Evolutionary conservation across 1,140 invertebrate species (phyloP), one percentile per base, ranked within the genome.

Genomic region (Heterodera carotae): DNA sequence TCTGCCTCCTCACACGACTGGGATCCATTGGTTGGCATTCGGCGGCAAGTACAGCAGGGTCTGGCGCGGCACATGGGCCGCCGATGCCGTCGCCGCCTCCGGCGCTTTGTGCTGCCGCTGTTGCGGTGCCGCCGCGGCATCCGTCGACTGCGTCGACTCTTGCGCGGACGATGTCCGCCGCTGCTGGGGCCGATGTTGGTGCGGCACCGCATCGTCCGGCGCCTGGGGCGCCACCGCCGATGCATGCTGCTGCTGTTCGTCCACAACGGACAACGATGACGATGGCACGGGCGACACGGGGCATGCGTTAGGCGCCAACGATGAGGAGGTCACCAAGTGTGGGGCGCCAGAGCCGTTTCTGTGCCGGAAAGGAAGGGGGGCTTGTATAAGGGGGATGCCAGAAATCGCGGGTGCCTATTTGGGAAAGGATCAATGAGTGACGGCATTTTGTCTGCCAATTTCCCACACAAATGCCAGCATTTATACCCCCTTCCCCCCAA

Each of bases 21-120:
- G 72, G n/a, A 74, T 74, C 48, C 48, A 74, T 39, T 74, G 72
- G 56, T 34, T 78, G 27, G 77, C 59, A 56, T 83, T 83, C 10
- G 68, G 80, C 29, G 82, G 84, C 43, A 84, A 69, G 62, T 85
- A 84, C 8, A 84, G 81, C 48, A 84, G 75, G 31, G 77, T 79
- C 48, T 85, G 83, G 18, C 82, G 82, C 15, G 82, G 82, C 31
- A 74, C 76, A 69, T 82, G 69, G 0, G 31, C n/a, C 25, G 48
- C 22, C 48, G 43, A 22, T 29, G 27, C n/a, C 27, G 69, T n/a
- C 29, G 69, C 34, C 22, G 29, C n/a, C 36, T 18, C 31, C 48
- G 36, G 27, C 43, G 27, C 15, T 43, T 12, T 31, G 12, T 69
- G 31, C 31, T 67, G 15, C n/a, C 25, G 64, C 36, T 15, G 18